A percentile compares a stretch with the other conserved stretches of the same genome.
Evolutionary conservation across 2,797 vertebrate species (phyloP).

Genomic region (Poeciliopsis infans): DNA sequence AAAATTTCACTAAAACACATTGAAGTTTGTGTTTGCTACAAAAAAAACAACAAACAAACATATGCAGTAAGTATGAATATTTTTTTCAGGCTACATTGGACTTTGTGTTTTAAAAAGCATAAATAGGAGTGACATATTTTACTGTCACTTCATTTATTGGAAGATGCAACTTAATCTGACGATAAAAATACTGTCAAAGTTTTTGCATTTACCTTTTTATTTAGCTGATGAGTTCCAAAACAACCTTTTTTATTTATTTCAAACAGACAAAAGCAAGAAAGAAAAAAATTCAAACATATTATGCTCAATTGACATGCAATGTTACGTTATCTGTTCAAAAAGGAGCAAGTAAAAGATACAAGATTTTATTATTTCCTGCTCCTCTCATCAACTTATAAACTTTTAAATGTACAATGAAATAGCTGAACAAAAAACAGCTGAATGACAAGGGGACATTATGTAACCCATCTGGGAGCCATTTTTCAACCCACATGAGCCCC

Average conservation of each 20-base stretch:
- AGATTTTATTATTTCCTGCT: no score
- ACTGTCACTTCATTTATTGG: neutral
- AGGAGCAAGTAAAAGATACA: no score
- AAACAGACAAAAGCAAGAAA: no score
- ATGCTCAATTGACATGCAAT: no score
- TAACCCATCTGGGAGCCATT: neutral
- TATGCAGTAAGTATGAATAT: neutral
- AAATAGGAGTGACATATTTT: neutral
- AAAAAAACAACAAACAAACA: neutral
- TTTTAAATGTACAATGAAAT: no score
- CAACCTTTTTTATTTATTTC: no score
- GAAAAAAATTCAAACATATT: no score
- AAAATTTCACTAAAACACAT: neutral
- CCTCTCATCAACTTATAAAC: no score
- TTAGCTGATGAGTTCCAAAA: no score
- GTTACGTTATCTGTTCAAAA: no score
- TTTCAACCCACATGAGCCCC: neutral
- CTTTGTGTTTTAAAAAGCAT: neutral
- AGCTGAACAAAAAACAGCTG: neutral
- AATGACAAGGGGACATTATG: neutral
- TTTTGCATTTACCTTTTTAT: neutral
- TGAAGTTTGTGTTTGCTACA: neutral
- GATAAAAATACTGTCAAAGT: neutral
- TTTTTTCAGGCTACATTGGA: neutral
- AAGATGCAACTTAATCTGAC: neutral